Evolutionary conservation across 2,113 vertebrate genomes (phyloP).

Genomic region (Megaceryle torquata): DNA sequence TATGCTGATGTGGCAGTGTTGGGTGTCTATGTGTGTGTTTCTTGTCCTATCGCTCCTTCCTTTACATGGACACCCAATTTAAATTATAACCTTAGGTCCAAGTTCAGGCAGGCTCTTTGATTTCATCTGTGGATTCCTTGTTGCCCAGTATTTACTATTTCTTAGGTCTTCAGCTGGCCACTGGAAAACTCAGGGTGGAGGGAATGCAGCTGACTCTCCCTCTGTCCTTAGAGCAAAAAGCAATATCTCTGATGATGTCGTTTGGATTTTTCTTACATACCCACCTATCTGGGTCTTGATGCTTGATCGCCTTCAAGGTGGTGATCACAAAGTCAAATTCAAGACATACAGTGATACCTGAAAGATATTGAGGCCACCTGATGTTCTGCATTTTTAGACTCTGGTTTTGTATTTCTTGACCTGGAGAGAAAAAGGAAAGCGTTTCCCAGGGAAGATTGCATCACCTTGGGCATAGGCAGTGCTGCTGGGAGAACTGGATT

Average conservation of each 20-base stretch:
- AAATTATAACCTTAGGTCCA: background rate
- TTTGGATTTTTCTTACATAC: background rate
- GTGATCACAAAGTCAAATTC: background rate
- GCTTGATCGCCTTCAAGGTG: background rate
- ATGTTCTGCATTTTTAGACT: background rate
- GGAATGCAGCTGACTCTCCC: background rate
- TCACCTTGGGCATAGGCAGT: background rate
- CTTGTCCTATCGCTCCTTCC: background rate
- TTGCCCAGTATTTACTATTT: background rate
- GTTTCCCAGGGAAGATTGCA: background rate
- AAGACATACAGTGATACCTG: background rate
- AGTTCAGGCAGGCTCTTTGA: background rate
- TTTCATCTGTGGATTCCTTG: background rate
- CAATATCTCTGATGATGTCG: background rate
- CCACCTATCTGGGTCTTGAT: background rate
- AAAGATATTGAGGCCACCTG: background rate
- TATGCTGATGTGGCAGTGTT: background rate
- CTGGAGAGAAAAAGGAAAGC: background rate
- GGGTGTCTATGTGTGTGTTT: background rate
- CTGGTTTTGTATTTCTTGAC: background rate
- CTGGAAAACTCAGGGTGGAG: background rate
- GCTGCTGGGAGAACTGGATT: background rate
- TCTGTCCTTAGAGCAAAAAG: background rate
- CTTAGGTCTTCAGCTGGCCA: background rate
- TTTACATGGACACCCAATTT: background rate